phyloP scores from a whole-genome alignment of 2,888 invertebrate species.

The Chouioia cunea region DNA sequence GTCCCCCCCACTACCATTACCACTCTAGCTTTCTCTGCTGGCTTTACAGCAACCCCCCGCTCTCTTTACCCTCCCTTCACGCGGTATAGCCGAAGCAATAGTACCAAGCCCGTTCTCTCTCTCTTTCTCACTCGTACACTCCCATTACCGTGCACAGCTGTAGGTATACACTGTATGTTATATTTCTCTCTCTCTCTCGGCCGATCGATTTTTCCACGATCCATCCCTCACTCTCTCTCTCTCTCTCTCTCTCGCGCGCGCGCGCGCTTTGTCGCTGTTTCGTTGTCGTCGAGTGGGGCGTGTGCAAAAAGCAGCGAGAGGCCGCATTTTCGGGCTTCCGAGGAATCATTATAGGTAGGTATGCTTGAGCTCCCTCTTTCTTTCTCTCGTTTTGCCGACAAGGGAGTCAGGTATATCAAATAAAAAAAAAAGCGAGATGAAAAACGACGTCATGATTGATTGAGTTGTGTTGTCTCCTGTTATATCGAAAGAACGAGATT shows the following conservation, averaged over 20 bases:
- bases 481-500: too few species aligned
- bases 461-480: too few species aligned
- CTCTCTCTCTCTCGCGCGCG: neutral
- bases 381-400: neutral
- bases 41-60: conserved; percentile 20
- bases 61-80: conserved; percentile 15
- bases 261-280: neutral
- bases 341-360: too few species aligned
- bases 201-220: conserved; percentile 3
- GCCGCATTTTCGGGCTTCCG: too few species aligned
- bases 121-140: conserved; percentile 1
- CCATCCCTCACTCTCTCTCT: conserved; percentile 1
- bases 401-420: too few species aligned
- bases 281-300: too few species aligned
- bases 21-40: conserved; percentile 6
- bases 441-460: too few species aligned
- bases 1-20: conserved; percentile 6
- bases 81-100: neutral
- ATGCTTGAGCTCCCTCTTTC: neutral
- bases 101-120: conserved; percentile 27
- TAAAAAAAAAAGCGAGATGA: too few species aligned
- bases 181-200: conserved; percentile 7
- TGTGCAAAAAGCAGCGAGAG: too few species aligned
- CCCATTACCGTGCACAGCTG: conserved; percentile 22
- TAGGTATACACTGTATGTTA: conserved; percentile 1